A percentile compares a stretch with the other conserved stretches of the same genome.
Evolutionary conservation across 1,140 invertebrate species (phyloP).

Genomic region (Calephelis nemesis): DNA sequence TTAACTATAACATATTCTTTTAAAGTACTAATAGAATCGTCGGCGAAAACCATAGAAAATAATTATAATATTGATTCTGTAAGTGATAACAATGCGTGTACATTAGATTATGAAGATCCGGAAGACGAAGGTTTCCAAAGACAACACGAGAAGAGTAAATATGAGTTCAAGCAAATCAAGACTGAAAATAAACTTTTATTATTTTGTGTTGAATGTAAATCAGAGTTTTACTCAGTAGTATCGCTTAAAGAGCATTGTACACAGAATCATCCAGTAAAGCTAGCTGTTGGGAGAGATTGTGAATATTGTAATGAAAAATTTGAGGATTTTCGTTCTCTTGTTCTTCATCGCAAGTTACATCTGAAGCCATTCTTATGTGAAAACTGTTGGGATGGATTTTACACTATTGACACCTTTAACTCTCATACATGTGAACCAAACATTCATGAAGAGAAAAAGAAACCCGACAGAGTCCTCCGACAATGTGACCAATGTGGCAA

Average conservation of each 20-base stretch:
- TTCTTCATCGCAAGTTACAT: constrained; percentile 69
- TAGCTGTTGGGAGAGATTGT: constrained; percentile 58
- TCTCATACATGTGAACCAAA: constrained; percentile 60
- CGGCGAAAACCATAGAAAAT: constrained; percentile 53
- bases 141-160: constrained; percentile 31
- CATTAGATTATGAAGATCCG: constrained; percentile 52
- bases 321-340: constrained; percentile 66
- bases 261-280: constrained; percentile 54
- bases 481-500: constrained; percentile 77
- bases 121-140: constrained; percentile 21
- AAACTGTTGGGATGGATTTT: constrained; percentile 72
- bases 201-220: constrained; percentile 68
- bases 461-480: constrained; percentile 48
- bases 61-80: constrained; percentile 37
- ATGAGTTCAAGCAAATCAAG: constrained; percentile 24
- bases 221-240: constrained; percentile 51
- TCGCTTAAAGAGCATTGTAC: constrained; percentile 57
- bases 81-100: constrained; percentile 49
- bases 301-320: constrained; percentile 75
- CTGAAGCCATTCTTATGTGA: constrained; percentile 68
- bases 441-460: constrained; percentile 46
- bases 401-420: constrained; percentile 46
- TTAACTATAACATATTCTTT: constrained; percentile 70
- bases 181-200: constrained; percentile 40
- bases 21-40: constrained; percentile 64